A percentile compares a stretch with the other conserved stretches of the same genome.
phyloP scores from a whole-genome alignment of 2,113 vertebrate species.

The Hydropotes inermis region DNA sequence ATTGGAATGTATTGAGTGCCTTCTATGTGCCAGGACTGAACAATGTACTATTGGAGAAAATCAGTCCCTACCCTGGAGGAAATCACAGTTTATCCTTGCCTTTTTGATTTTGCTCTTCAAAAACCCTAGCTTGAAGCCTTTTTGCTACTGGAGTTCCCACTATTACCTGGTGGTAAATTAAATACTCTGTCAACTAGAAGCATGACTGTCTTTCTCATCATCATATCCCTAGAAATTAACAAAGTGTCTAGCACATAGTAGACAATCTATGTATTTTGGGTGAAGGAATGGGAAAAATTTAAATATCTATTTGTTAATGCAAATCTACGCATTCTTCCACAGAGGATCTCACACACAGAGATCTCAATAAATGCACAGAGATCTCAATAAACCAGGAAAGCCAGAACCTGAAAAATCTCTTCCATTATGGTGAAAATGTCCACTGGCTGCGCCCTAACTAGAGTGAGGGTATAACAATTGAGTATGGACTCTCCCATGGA shows the following conservation, averaged over 20 bases:
- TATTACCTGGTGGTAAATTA: background rate
- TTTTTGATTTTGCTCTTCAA: background rate
- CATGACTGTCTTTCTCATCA: background rate
- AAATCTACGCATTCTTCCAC: background rate
- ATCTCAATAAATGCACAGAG: background rate
- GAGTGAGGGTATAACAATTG: background rate
- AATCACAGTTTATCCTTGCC: background rate
- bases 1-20: background rate
- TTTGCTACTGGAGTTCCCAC: background rate
- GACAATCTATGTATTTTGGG: background rate
- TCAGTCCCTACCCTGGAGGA: background rate
- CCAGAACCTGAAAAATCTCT: conserved; percentile 11
- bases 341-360: background rate
- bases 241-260: background rate
- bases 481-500: background rate
- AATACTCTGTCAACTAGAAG: background rate
- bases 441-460: background rate
- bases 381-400: background rate
- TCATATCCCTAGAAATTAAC: background rate
- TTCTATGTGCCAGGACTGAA: background rate
- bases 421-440: background rate
- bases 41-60: background rate
- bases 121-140: background rate
- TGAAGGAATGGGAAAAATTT: background rate
- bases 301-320: background rate